These are phyloP conservation scores for Enhydra lutris DNA, from an alignment of 2,113 vertebrate genomes.

Conservation along the genomic window DNA sequence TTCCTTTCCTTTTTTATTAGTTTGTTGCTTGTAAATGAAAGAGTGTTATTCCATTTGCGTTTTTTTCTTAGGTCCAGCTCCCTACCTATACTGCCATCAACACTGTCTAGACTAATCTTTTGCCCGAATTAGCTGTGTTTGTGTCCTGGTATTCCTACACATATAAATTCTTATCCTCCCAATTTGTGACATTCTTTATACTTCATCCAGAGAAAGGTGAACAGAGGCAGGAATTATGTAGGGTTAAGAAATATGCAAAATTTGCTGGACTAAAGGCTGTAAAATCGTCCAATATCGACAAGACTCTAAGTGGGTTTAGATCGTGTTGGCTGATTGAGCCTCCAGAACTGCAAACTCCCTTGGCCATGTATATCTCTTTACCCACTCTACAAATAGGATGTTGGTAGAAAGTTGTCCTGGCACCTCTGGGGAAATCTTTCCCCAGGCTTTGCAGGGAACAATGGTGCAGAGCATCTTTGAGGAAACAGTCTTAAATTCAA, in stretches of 20 bases:
- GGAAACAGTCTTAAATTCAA: background rate
- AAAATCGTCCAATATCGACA: background rate
- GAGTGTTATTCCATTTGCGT: background rate
- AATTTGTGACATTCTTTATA: background rate
- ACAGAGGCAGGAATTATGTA: background rate
- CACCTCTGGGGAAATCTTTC: background rate
- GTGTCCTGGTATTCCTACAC: background rate
- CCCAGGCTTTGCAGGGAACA: background rate
- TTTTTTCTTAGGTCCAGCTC: background rate
- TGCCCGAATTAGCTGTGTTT: background rate
- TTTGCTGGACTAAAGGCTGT: background rate
- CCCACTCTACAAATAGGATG: background rate
- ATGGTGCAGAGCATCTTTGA: background rate
- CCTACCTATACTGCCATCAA: background rate
- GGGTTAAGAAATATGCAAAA: background rate
- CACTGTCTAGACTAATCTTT: background rate
- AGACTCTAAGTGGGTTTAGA: background rate
- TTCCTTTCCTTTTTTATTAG: background rate
- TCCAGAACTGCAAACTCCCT: background rate
- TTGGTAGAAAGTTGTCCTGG: background rate
- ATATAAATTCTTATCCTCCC: background rate
- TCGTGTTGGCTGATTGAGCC: background rate
- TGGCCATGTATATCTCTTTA: background rate
- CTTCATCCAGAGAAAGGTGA: background rate
- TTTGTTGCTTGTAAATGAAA: background rate